Evolutionary conservation across 1,140 invertebrate species (phyloP).

Genomic region (Ruditapes philippinarum): DNA sequence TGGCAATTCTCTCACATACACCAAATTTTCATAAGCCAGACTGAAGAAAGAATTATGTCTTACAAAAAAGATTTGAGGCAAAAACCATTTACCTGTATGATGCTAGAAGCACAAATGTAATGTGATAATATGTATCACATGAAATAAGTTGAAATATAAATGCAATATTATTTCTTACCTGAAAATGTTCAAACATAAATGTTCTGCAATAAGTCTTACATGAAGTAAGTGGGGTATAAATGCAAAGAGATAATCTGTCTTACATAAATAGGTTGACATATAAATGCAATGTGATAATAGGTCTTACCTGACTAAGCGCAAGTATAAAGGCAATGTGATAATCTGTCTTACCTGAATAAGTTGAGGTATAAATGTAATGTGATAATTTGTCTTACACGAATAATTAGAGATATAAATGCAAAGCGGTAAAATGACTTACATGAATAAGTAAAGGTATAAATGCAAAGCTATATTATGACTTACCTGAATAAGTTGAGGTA

Average conservation of each 20-base stretch:
- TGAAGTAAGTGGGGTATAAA: neutral
- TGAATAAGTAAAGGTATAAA: neutral
- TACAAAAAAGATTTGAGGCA: too few species aligned
- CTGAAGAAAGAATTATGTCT: too few species aligned
- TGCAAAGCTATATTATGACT: neutral
- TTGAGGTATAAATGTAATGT: slow-evolving; percentile 97
- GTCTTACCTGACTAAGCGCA: neutral
- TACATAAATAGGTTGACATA: neutral
- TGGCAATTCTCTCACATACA: too few species aligned
- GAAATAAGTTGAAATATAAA: too few species aligned
- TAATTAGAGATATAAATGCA: neutral
- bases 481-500: slow-evolving; percentile 96
- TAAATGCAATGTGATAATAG: neutral
- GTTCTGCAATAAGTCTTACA: too few species aligned
- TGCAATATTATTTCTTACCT: too few species aligned
- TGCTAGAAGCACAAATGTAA: too few species aligned
- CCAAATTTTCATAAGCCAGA: too few species aligned
- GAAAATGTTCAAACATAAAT: too few species aligned
- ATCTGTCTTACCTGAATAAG: slow-evolving; percentile 91
- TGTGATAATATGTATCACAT: too few species aligned
- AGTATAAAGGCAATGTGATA: neutral
- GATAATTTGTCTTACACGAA: slow-evolving; percentile 91
- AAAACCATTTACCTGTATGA: too few species aligned
- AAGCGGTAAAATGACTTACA: neutral
- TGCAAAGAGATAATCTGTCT: neutral